These are phyloP conservation scores for human (Homo sapiens) DNA, from an alignment of 2,113 vertebrate species.

Conservation along the genomic window GRCh38 chr20:62400501-62401000, in stretches of 20 bases:
- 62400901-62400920: no score
- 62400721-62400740: not conserved
- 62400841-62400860: not conserved
- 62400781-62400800: rapidly evolving
- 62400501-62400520: rapidly evolving
- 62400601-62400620: not conserved
- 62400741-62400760: not conserved
- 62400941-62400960: not conserved
- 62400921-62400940: rapidly evolving
- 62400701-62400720: not conserved
- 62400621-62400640: not conserved
- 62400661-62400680: not conserved
- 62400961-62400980: rapidly evolving
- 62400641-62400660: not conserved
- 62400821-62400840: rapidly evolving
- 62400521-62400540: not conserved
- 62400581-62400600: rapidly evolving
- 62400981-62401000: not conserved
- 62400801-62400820: not conserved
- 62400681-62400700: not conserved
- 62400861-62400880: not conserved
- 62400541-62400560: not conserved
- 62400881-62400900: not conserved
- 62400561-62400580: not conserved
- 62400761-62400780: no score